A percentile compares a stretch with the other conserved stretches of the same genome.
These are phyloP conservation scores for Paramuricea clavata DNA, from an alignment of 92 coral and sea anemone species.

Conservation along the genomic window DNA sequence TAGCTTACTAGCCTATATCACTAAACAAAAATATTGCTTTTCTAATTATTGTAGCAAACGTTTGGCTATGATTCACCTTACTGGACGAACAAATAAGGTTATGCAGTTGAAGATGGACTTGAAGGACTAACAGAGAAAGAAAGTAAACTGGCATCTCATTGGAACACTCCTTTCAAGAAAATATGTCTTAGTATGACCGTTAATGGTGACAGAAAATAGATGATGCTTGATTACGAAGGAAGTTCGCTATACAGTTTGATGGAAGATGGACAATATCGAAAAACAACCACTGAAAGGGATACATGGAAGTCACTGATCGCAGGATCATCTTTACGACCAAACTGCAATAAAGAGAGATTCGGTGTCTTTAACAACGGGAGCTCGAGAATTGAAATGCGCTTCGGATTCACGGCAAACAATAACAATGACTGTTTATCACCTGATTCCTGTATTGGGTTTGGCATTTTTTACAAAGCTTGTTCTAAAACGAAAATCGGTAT, in stretches of 20 bases:
- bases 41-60: background rate
- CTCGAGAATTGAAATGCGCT: background rate
- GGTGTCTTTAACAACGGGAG: too few species aligned
- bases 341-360: conserved; percentile 16
- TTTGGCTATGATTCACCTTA: background rate
- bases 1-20: too few species aligned
- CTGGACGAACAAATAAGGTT: conserved; percentile 26
- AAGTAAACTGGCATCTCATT: too few species aligned
- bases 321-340: conserved; percentile 19
- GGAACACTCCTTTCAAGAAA: conserved; percentile 17
- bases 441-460: conserved; percentile 19
- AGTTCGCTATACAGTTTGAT: conserved; percentile 69
- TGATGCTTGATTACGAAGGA: conserved; percentile 46
- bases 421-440: background rate
- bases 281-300: conserved; percentile 32
- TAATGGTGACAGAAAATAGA: conserved; percentile 44
- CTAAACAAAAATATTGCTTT: background rate
- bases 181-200: conserved; percentile 24
- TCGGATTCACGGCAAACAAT: background rate
- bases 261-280: conserved; percentile 25
- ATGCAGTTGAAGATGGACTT: conserved; percentile 60
- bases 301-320: conserved; percentile 39
- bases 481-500: background rate
- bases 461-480: conserved; percentile 3
- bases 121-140: conserved; percentile 42